Evolutionary conservation across 2,797 vertebrate species (phyloP).

Genomic region (Bryconaethiops microstoma): DNA sequence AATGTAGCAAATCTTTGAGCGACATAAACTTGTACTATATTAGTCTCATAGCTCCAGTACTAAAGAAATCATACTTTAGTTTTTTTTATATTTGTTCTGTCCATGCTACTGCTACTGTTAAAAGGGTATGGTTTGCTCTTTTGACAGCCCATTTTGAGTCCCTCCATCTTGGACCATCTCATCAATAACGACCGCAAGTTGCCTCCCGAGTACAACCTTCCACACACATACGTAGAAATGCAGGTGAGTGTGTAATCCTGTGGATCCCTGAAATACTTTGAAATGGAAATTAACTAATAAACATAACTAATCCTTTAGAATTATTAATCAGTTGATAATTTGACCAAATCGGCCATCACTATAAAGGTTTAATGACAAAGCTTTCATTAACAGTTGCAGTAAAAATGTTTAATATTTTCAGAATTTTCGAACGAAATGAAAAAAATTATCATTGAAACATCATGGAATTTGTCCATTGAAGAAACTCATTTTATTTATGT

Average conservation of each 20-base stretch:
- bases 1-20: too few species aligned
- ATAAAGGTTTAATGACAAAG: too few species aligned
- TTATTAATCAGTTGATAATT: neutral
- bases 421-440: too few species aligned
- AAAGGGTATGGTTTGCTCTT: neutral
- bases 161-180: constrained; percentile 89
- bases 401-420: too few species aligned
- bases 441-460: too few species aligned
- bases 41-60: too few species aligned
- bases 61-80: too few species aligned
- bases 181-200: constrained; percentile 94
- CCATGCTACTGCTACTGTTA: neutral
- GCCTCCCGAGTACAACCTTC: constrained; percentile 90
- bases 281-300: too few species aligned
- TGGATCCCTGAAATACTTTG: neutral
- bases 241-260: constrained; percentile 77
- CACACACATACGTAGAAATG: constrained; percentile 93
- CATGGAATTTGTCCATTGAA: too few species aligned
- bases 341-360: neutral
- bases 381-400: too few species aligned
- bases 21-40: neutral
- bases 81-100: constrained; percentile 1
- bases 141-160: constrained; percentile 87
- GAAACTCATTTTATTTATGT: too few species aligned
- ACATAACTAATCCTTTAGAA: too few species aligned